phyloP scores from a whole-genome alignment of 2,797 vertebrate genomes.

The Melanotaenia pygmaea region DNA sequence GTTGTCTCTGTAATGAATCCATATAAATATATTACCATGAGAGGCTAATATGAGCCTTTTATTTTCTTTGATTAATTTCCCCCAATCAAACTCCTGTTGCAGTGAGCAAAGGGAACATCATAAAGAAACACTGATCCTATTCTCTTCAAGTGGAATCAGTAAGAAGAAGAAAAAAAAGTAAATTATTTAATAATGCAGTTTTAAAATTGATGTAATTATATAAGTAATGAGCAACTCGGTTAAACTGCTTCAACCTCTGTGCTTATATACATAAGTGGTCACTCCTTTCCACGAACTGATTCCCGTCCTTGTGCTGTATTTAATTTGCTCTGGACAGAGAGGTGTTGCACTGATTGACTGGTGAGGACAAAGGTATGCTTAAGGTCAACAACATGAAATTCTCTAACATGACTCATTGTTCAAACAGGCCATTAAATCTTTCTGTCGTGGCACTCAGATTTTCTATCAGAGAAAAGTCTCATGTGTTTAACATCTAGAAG shows the following conservation, averaged over 20 bases:
- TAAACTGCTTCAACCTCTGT: slow-evolving; percentile 8
- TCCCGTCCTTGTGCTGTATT: slow-evolving; percentile 23
- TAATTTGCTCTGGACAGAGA: slow-evolving; percentile 32
- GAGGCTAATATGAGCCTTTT: slow-evolving; percentile 9
- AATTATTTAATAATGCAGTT: slow-evolving; percentile 6
- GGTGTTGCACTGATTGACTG: slow-evolving; percentile 35
- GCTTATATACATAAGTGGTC: slow-evolving; percentile 53
- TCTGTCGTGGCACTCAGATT: slow-evolving; percentile 5
- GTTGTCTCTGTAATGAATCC: slow-evolving; percentile 26
- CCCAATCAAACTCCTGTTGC: slow-evolving; percentile 29
- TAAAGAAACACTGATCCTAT: slow-evolving; percentile 14
- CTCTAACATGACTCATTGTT: slow-evolving; percentile 56
- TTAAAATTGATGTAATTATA: slow-evolving; percentile 3
- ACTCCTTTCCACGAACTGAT: slow-evolving; percentile 49
- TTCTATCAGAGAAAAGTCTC: background rate
- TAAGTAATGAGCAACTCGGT: slow-evolving; percentile 26
- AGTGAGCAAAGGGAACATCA: slow-evolving; percentile 17
- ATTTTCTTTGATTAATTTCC: slow-evolving; percentile 25
- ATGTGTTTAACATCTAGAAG: background rate
- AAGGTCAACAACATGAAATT: slow-evolving; percentile 50
- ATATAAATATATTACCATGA: slow-evolving; percentile 8
- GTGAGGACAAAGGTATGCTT: slow-evolving; percentile 59
- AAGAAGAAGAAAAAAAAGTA: slow-evolving; percentile 15
- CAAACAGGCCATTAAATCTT: slow-evolving; percentile 13
- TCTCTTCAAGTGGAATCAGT: background rate